A percentile compares a stretch with the other conserved stretches of the same genome.
phyloP scores from a whole-genome alignment of 1,140 invertebrate genomes.

The Micrasema minimum region DNA sequence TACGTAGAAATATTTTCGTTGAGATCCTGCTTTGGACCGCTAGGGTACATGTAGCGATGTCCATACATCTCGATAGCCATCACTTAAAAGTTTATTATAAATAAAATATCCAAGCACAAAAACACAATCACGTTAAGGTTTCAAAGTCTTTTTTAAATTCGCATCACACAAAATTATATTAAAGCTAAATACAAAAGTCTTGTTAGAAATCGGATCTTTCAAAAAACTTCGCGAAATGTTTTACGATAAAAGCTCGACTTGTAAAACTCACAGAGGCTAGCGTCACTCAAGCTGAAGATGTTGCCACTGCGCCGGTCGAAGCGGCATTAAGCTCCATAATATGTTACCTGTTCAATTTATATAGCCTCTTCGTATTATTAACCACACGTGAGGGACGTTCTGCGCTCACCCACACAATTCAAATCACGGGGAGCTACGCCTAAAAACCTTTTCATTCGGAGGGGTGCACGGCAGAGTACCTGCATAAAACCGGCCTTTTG shows the following conservation, averaged over 20 bases:
- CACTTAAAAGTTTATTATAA: slow-evolving; percentile 18
- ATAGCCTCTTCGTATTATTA: slow-evolving; percentile 45
- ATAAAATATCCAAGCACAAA: neutral
- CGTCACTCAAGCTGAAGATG: slow-evolving; percentile 20
- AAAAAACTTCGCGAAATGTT: slow-evolving; percentile 17
- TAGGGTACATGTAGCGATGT: slow-evolving; percentile 60
- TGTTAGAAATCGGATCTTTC: neutral
- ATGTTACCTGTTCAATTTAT: slow-evolving; percentile 49
- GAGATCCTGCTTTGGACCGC: slow-evolving; percentile 60
- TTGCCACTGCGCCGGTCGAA: slow-evolving; percentile 44
- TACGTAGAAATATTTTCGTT: slow-evolving; percentile 58
- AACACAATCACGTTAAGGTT: neutral
- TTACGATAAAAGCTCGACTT: slow-evolving; percentile 31
- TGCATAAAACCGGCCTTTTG: neutral
- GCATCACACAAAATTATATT: neutral
- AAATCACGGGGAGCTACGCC: too few relatives aligned
- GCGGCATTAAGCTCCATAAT: slow-evolving; percentile 44
- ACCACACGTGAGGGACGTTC: slow-evolving; percentile 29
- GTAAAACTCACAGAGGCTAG: neutral
- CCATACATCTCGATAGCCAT: slow-evolving; percentile 66
- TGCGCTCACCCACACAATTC: neutral
- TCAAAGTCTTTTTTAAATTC: neutral
- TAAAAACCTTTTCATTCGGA: too few relatives aligned
- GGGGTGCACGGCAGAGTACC: too few relatives aligned
- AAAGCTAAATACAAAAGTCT: slow-evolving; percentile 1